Conservation (phyloP, 92 coral and sea anemone species). For the Porites evermanni region DNA sequence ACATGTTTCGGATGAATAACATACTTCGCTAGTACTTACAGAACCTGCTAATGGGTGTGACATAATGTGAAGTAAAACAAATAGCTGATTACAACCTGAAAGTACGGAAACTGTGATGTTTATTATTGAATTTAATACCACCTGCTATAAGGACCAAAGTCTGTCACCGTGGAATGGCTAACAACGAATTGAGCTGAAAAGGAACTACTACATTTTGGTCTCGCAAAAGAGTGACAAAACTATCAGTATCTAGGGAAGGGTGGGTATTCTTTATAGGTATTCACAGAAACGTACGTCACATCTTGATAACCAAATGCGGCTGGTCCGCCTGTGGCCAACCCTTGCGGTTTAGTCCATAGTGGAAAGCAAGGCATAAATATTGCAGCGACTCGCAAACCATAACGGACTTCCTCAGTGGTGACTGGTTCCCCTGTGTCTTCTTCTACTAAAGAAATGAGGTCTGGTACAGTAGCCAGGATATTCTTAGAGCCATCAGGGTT, state of each 20-base stretch:
- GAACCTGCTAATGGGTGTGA: too few relatives aligned
- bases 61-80: too few relatives aligned
- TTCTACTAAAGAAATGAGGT: constrained; percentile 88
- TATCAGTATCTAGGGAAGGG: constrained; percentile 69
- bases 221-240: not conserved
- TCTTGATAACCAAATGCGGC: constrained; percentile 85
- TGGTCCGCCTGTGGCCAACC: constrained; percentile 85
- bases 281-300: constrained; percentile 69
- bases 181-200: too few relatives aligned
- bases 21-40: too few relatives aligned
- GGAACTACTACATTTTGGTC: too few relatives aligned
- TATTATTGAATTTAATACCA: too few relatives aligned
- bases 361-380: constrained; percentile 82
- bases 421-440: constrained; percentile 89
- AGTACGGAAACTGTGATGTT: too few relatives aligned
- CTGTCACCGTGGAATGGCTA: too few relatives aligned
- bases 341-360: constrained; percentile 69
- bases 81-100: too few relatives aligned
- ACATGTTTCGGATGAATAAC: too few relatives aligned
- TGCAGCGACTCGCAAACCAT: constrained; percentile 94
- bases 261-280: constrained; percentile 64
- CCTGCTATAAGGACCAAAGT: too few relatives aligned
- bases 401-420: constrained; percentile 92
- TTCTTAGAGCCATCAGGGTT: constrained; percentile 70
- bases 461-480: constrained; percentile 84